Percentiles rank a stretch among this genome's conserved stretches.
phyloP scores from a whole-genome alignment of 2,888 invertebrate species.

The Dolomedes plantarius region DNA sequence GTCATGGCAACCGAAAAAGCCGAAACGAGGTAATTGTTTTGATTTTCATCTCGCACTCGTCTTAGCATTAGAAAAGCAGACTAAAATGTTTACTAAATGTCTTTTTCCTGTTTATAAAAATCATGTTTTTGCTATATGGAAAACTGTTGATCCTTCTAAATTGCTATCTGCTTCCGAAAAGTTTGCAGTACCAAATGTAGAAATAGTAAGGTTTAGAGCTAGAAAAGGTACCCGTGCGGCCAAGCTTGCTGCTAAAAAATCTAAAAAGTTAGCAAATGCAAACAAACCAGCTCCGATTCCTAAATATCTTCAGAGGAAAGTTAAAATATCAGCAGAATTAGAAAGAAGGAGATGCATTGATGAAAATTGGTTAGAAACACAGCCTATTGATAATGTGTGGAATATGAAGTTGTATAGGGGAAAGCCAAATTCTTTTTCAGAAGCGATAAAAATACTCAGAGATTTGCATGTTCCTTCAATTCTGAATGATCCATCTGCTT shows the following conservation, averaged over 20 bases:
- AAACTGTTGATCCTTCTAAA: neutral
- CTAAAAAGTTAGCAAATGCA: slow-evolving; percentile 27
- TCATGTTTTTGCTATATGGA: neutral
- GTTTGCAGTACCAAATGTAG: slow-evolving; percentile 19
- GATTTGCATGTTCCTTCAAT: slow-evolving; percentile 90
- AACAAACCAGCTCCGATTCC: slow-evolving; percentile 47
- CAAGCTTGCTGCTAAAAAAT: slow-evolving; percentile 22
- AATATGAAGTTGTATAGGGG: slow-evolving; percentile 80
- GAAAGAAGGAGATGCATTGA: slow-evolving; percentile 46
- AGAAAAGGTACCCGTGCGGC: slow-evolving; percentile 56
- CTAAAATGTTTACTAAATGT: neutral
- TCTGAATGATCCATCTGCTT: slow-evolving; percentile 85
- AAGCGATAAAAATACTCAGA: slow-evolving; percentile 86
- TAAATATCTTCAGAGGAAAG: slow-evolving; percentile 47
- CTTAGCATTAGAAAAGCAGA: neutral
- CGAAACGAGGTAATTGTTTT: neutral
- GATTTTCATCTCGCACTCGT: neutral
- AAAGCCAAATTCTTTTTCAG: slow-evolving; percentile 83
- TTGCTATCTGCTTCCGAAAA: neutral
- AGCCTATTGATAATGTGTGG: slow-evolving; percentile 83
- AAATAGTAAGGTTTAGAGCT: slow-evolving; percentile 45
- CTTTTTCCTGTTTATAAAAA: neutral
- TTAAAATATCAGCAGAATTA: slow-evolving; percentile 19
- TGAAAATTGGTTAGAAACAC: slow-evolving; percentile 65
- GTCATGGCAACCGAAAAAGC: neutral